Base-by-base conservation (phyloP, 2,113 vertebrate genomes). In the Struthidea cinerea region DNA sequence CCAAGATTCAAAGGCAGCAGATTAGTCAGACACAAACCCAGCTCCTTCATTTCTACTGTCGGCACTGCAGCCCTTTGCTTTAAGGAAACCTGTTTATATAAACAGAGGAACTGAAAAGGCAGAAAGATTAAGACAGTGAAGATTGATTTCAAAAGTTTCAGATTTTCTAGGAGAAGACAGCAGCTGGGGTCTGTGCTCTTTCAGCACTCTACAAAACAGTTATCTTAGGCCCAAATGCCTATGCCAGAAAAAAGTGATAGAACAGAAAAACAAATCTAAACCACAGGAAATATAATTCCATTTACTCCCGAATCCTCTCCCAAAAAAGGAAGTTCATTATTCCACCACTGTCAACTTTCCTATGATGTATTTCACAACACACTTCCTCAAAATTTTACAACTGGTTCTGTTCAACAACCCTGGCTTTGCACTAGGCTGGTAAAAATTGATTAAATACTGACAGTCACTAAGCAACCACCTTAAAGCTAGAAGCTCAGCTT, bases 1-100 rank as follows among this genome's bases (percentile, higher is more conserved):
- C 93, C 49, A 47, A 93, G 78, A 95, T 83, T 76, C 84, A 94
- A 88, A 84, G 35, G 87, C 84, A 90, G 49, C 49, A 95, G 70
- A 87, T 96, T 46, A 95, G 32, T 41, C 93, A 82, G 61, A 57
- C 52, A 82, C 35, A 76, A 79, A 68, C 32, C 4, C 11, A 81
- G 37, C 41, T 71, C 44, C 69, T 85, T 59, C 22, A 13, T 18
- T 91, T 87, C 76, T 56, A 84, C 60, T 70, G 32, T 30, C 0
- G 0, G 80, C 27, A 78, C 16, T 56, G 67, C 65, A 87, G 37
- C 11, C 28, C 49, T 87, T 44, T 0, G 5, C 74, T 91, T 82
- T 47, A 90, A 95, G 55, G 46, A 86, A 90, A 87, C 39, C 55
- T 80, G 55, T 83, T 93, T 89, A 60, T 32, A 73, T 37, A 85